Conservation (phyloP, 2,113 vertebrate genomes). For the Corythoichthys haematopterus region DNA sequence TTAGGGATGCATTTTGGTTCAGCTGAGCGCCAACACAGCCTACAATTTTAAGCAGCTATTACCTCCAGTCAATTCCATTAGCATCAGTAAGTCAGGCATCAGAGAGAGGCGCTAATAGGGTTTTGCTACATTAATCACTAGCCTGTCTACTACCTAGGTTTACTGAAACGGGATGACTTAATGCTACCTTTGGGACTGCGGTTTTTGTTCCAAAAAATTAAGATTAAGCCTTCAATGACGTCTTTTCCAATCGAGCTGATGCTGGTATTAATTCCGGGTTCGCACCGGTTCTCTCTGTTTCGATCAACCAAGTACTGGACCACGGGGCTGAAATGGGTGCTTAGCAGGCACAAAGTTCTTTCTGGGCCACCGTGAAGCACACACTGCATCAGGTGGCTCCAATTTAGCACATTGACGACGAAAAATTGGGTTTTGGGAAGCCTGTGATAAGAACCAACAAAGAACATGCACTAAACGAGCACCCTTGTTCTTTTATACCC, state of each 20-base stretch:
- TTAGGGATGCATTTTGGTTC: slow-evolving; percentile 22
- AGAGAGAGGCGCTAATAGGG: slow-evolving; percentile 57
- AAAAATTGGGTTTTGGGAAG: too few species aligned
- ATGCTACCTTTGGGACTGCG: slow-evolving; percentile 39
- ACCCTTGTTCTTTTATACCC: too few species aligned
- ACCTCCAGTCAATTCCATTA: slow-evolving; percentile 61
- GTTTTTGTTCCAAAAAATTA: slow-evolving; percentile 38
- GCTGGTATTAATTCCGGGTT: too few species aligned
- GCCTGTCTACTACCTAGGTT: slow-evolving; percentile 47
- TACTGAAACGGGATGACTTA: slow-evolving; percentile 61
- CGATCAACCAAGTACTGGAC: too few species aligned
- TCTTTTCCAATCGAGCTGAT: neutral
- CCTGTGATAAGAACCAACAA: too few species aligned
- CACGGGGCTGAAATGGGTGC: too few species aligned
- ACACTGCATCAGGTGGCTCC: too few species aligned
- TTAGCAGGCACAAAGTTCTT: too few species aligned
- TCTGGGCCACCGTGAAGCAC: too few species aligned
- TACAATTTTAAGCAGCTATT: slow-evolving; percentile 52
- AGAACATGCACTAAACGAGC: too few species aligned
- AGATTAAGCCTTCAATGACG: neutral
- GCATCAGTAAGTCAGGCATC: slow-evolving; percentile 58
- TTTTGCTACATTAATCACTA: slow-evolving; percentile 60
- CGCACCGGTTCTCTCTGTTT: too few species aligned
- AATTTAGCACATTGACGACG: too few species aligned
- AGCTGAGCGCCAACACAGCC: slow-evolving; percentile 29